Base-by-base conservation (phyloP, 2,888 invertebrate species). In the Drosophila setosimentum region DNA sequence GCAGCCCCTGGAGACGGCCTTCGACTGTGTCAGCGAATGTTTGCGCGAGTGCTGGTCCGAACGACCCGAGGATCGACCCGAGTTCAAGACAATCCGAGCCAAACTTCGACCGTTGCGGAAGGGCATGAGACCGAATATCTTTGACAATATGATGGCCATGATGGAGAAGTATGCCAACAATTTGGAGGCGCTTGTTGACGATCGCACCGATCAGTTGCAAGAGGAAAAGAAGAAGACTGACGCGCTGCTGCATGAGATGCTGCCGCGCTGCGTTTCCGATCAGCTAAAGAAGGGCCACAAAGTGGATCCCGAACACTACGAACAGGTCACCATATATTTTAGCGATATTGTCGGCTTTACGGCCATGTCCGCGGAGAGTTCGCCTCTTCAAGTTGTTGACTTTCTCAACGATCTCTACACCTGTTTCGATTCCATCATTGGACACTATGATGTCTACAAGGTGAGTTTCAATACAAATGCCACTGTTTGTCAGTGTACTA, bases 91-190 rank as follows among this genome's bases (percentile, higher is more conserved):
- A 24, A 95, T 98, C 66, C 94, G 98, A 35, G 95, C 96, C 24
- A 95, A 96, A 80, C 93, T 98, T 37, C 94, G 98, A 49, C 97
- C 97, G 0, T 94, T 98, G 67, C 94, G 97, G 63, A 96, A 97
- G 92, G 98, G 98, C 91, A 97, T 98, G 98, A 97, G 98, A 93
- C 96, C 97, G 24, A 99, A 99, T 93, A 98, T 99, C 87, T 97
- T 99, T 89, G 99, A 99, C 93, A 99, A 99, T 92, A 98, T 99
- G 98, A 97, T 99, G 95, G 97, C 97, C 0, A 98, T 99, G 95
- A 98, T 99, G 98, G 99, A 99, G 93, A 98, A 98, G 91, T 99
- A 99, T 91, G 98, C 98, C 16, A 98, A 97, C 90, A 99, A 99
- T 93, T 94, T 99, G 85, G 99, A 99, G 93, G 97, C 96, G 0